Evolutionary conservation across 2,113 vertebrate genomes (phyloP).

Genomic region (Barnardius zonarius): DNA sequence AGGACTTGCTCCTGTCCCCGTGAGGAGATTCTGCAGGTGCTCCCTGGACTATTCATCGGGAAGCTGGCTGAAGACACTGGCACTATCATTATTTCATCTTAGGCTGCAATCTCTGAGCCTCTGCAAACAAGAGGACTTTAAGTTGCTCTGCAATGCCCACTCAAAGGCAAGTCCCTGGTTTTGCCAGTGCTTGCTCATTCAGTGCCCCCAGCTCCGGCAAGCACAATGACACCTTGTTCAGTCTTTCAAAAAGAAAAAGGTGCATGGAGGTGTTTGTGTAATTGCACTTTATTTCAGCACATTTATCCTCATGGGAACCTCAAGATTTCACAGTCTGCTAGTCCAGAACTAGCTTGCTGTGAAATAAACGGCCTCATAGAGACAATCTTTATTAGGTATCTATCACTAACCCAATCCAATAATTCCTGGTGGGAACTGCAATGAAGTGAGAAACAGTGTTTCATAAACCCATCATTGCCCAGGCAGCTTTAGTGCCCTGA

Average conservation of each 20-base stretch:
- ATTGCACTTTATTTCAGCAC: constrained; percentile 42
- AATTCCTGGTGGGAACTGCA: constrained; percentile 60
- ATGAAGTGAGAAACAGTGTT: constrained; percentile 67
- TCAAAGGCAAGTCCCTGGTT: background rate
- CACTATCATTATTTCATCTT: background rate
- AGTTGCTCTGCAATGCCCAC: background rate
- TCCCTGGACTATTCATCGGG: background rate
- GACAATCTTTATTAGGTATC: constrained; percentile 58
- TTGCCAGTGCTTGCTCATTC: background rate
- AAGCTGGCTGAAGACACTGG: background rate
- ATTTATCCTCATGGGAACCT: constrained; percentile 52
- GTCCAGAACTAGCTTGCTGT: constrained; percentile 29
- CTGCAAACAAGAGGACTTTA: background rate
- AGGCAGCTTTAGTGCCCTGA: constrained; percentile 55
- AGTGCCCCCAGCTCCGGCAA: background rate
- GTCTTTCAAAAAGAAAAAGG: background rate
- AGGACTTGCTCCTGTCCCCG: background rate
- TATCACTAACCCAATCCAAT: constrained; percentile 50
- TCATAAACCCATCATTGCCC: constrained; percentile 61
- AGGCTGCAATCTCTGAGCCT: background rate
- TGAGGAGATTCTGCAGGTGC: background rate
- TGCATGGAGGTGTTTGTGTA: background rate
- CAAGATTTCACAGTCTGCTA: constrained; percentile 53
- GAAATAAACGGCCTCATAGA: constrained; percentile 54
- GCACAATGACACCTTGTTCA: background rate